A percentile compares a stretch with the other conserved stretches of the same genome.
Conservation (phyloP, 2,797 vertebrate genomes). For the Hydrophis major region DNA sequence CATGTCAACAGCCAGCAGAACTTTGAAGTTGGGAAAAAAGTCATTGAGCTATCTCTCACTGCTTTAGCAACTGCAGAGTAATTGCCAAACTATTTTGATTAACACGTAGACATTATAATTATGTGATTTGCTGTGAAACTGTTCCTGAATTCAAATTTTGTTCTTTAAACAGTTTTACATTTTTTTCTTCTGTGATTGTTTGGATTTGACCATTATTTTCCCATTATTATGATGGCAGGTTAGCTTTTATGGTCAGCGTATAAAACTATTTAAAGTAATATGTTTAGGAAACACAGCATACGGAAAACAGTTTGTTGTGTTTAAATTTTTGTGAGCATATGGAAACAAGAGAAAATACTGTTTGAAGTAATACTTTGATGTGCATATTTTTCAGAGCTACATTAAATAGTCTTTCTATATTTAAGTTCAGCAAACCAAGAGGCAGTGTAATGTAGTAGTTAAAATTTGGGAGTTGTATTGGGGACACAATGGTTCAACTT, state of each 20-base stretch:
- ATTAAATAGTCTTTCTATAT: slow-evolving; percentile 13
- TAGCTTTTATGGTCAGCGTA: not conserved
- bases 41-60: not conserved
- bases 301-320: slow-evolving; percentile 19
- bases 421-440: not conserved
- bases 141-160: not conserved
- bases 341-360: accelerated
- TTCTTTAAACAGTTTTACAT: not conserved
- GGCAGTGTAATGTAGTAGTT: not conserved
- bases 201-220: not conserved
- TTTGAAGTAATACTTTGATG: slow-evolving; percentile 8
- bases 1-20: not conserved
- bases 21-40: not conserved
- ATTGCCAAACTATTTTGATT: not conserved
- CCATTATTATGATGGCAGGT: not conserved
- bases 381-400: not conserved
- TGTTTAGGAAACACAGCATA: not conserved
- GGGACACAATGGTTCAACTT: not conserved
- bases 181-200: not conserved
- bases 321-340: not conserved
- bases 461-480: not conserved
- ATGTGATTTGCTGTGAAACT: not conserved
- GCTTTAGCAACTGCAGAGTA: not conserved
- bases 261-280: not conserved
- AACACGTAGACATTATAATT: not conserved